A percentile compares a stretch with the other conserved stretches of the same genome.
phyloP scores from a whole-genome alignment of 2,888 invertebrate genomes.

The Disparrhopalites patrizii region DNA sequence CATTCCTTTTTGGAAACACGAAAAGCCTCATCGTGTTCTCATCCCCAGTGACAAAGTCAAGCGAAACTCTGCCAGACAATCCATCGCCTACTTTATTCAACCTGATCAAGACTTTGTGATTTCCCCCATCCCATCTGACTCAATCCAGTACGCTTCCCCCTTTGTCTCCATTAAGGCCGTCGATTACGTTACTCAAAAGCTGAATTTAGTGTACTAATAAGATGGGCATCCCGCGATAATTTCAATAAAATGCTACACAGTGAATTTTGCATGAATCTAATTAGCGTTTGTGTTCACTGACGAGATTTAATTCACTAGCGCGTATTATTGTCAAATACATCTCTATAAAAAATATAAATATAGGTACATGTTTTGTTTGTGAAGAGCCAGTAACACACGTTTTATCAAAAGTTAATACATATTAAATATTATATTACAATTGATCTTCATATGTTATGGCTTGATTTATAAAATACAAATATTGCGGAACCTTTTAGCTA shows the following conservation, averaged over 20 bases:
- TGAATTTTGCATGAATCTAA: too few relatives aligned
- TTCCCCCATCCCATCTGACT: slow-evolving; percentile 52
- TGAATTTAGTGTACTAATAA: not conserved
- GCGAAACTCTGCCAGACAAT: slow-evolving; percentile 65
- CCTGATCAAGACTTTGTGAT: slow-evolving; percentile 61
- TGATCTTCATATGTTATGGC: too few relatives aligned
- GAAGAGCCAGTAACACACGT: too few relatives aligned
- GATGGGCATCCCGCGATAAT: not conserved
- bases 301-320: too few relatives aligned
- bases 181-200: not conserved
- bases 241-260: too few relatives aligned
- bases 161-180: not conserved
- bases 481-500: too few relatives aligned
- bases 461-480: too few relatives aligned
- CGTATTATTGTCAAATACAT: too few relatives aligned
- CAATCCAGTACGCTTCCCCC: not conserved
- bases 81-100: slow-evolving; percentile 72
- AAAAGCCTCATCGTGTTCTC: slow-evolving; percentile 66
- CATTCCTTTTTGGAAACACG: not conserved
- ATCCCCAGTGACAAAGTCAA: slow-evolving; percentile 63
- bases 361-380: too few relatives aligned
- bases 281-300: not conserved
- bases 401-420: too few relatives aligned
- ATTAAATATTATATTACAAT: too few relatives aligned
- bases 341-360: not conserved